These are phyloP conservation scores for Pseudorhombus dupliciocellatus DNA, from an alignment of 2,113 vertebrate species.

Conservation along the genomic window DNA sequence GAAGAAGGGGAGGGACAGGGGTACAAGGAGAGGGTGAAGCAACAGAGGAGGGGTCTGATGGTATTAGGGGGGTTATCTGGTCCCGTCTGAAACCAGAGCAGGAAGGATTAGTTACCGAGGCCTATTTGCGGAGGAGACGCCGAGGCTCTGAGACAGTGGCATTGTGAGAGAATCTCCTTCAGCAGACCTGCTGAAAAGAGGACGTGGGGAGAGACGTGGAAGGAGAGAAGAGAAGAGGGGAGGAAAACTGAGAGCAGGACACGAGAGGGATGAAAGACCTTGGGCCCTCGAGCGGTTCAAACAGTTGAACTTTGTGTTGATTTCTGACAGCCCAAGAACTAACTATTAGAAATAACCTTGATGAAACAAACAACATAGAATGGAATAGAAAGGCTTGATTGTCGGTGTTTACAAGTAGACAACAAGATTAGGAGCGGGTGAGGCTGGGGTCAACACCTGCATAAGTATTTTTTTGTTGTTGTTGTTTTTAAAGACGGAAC, in stretches of 20 bases:
- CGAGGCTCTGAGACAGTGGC: constrained; percentile 78
- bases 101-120: constrained; percentile 75
- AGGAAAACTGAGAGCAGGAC: constrained; percentile 43
- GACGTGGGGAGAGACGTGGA: constrained; percentile 55
- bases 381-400: no score
- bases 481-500: no score
- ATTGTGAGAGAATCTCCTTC: constrained; percentile 81
- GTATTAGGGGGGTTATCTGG: constrained; percentile 72
- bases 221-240: constrained; percentile 46
- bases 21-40: constrained; percentile 62
- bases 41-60: constrained; percentile 61
- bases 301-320: not conserved
- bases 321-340: constrained; percentile 1
- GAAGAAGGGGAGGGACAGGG: constrained; percentile 55
- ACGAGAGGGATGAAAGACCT: constrained; percentile 16
- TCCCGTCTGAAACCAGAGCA: constrained; percentile 82
- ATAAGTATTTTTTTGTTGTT: constrained; percentile 62
- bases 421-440: no score
- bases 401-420: no score
- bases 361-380: not conserved
- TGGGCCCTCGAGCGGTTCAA: not conserved
- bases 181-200: constrained; percentile 57
- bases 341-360: not conserved
- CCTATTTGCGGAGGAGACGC: constrained; percentile 86
- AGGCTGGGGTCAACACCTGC: constrained; percentile 7